Base-by-base conservation (phyloP, 2,888 invertebrate genomes). In the Keiferia lycopersicella region DNA sequence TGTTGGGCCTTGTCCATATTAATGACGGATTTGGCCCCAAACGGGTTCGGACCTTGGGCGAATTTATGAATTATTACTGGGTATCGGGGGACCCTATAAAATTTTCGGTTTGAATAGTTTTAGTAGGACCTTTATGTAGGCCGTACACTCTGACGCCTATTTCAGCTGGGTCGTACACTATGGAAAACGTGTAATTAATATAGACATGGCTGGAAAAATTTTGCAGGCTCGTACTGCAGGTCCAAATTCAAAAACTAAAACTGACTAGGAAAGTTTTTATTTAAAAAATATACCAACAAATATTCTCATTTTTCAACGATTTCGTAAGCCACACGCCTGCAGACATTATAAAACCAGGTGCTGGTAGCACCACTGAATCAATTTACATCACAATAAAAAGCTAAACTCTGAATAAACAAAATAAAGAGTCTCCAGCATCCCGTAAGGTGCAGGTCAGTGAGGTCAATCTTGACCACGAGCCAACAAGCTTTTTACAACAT, bases 41-140 rank as follows among this genome's bases (percentile, higher is more conserved):
- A 86, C 87, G 84, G 87, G 70, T 68, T 64, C 62, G 61, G 77
- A 78, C 78, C 79, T 77, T 84, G 87, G 81, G 82, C 84, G 81
- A 83, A 80, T 81, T 85, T 90, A 90, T 90, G 89, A 90, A 87
- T 88, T 90, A 90, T 88, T 84, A 83, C 79, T 76, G 50, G 58
- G 39, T 77, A 75, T 79, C 80, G 74, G 81, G 87, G 87, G 87
- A 16, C 87, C 87, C 84, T 87, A 86, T 86, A 86, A 85, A 82
- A 82, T 86, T 75, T 67, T 68, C 64, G 66, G 67, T 67, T 67
- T 61, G 61, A 61, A 34, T 34, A 39, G 51, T 53, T 62, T 62
- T 20, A 38, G 62, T 48, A 34, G 34, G 34, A 34, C 34, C 58
- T 57, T 34, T 34, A 57, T 57, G 34, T 51, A 3, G 11, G 0